Evolutionary conservation across 1,140 invertebrate species (phyloP), one percentile per base, ranked within the genome.

Genomic region (Diorhabda elongata): DNA sequence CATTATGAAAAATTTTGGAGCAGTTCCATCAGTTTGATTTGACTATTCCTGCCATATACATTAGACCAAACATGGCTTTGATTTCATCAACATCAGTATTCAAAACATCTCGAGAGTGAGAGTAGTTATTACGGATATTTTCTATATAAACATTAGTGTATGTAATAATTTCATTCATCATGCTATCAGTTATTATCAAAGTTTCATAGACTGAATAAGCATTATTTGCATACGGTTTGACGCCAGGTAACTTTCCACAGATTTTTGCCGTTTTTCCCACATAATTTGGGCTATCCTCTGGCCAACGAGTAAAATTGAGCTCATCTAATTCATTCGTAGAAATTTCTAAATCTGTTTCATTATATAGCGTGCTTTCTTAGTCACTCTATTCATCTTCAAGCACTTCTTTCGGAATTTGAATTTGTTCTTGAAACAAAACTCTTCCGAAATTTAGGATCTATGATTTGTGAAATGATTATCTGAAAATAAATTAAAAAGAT

Each of bases 11-110:
- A 26, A 26, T 26, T 26, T 1, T 26, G 26, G 26, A 26, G 26
- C 26, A 26, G 26, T 26, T 26, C 26, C 26, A 26, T 26, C 26
- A 26, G 26, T 26, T 26, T 78, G 81, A 76, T 66, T 83, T 80
- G 72, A 81, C 77, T 71, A 84, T 79, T 3, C 84, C 83, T 70
- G 80, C 78, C 58, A 83, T 76, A 73, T 85, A 85, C 57, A 85
- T 72, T 69, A 85, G 78, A 47, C 83, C 84, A 74, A 86, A 64
- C 11, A 59, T 59, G 58, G 11, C 11, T 59, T 41, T 59, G 58
- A 59, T 64, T 64, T 64, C 11, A 56, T 64, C 44, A 44, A 64
- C 44, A 52, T 64, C 63, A 42, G 63, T 64, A 64, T 64, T 42
- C 63, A 57, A 52, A 64, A 56, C 63, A 64, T 64, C 47, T 57